phyloP scores from a whole-genome alignment of 2,113 vertebrate species.

The Pan troglodytes region NHGRI_mPanTro3-v2.1_pri NC_072411.2:65654501-65655000 shows the following conservation, averaged over 20 bases:
- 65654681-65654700: not conserved
- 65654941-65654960: constrained; percentile 75
- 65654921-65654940: constrained; percentile 84
- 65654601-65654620: not conserved
- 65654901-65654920: constrained; percentile 84
- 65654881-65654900: constrained; percentile 77
- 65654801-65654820: constrained; percentile 69
- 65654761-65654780: constrained; percentile 65
- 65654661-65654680: not conserved
- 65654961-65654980: constrained; percentile 78
- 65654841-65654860: constrained; percentile 78
- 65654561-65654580: constrained; percentile 25
- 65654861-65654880: constrained; percentile 78
- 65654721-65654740: not conserved
- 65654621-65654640: not conserved
- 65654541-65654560: not conserved
- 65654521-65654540: not conserved
- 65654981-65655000: constrained; percentile 79
- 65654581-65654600: not conserved
- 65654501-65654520: constrained; percentile 58
- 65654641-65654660: constrained; percentile 28
- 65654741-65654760: constrained; percentile 57
- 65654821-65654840: constrained; percentile 79
- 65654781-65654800: constrained; percentile 73
- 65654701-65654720: not conserved